Conservation (phyloP, 2,113 vertebrate genomes). For the Gambusia affinis region DNA sequence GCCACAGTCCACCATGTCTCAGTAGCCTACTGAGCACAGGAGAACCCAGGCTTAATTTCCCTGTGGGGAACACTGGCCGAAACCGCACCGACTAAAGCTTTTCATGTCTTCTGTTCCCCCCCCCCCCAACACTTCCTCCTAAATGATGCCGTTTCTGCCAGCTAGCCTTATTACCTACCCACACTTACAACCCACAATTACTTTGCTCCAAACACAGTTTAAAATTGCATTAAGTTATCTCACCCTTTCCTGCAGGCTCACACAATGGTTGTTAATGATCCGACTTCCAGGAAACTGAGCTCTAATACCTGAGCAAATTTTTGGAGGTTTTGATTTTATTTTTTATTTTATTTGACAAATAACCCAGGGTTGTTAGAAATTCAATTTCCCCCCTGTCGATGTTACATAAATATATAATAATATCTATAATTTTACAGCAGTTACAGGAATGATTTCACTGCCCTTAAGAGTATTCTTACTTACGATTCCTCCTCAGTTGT, state of each 20-base stretch:
- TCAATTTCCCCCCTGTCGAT: conserved; percentile 14
- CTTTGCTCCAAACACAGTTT: conserved; percentile 59
- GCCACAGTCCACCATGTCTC: conserved; percentile 19
- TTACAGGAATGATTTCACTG: background rate
- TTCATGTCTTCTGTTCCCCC: background rate
- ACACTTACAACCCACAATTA: conserved; percentile 56
- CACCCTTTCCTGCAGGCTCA: conserved; percentile 43
- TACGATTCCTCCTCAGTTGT: conserved; percentile 6
- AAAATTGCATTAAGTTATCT: conserved; percentile 58
- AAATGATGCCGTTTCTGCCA: conserved; percentile 44
- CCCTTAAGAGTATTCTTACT: background rate
- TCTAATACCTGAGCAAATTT: conserved; percentile 43
- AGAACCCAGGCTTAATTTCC: conserved; percentile 74
- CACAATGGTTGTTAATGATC: conserved; percentile 47
- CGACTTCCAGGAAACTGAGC: conserved; percentile 29
- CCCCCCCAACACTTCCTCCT: background rate
- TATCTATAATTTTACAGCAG: background rate
- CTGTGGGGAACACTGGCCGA: conserved; percentile 47
- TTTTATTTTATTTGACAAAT: conserved; percentile 18
- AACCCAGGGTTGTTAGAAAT: conserved; percentile 23
- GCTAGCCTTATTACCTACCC: conserved; percentile 64
- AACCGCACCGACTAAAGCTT: conserved; percentile 41
- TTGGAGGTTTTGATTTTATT: conserved; percentile 20
- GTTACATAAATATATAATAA: conserved; percentile 17
- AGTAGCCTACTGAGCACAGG: conserved; percentile 34